phyloP scores from a whole-genome alignment of 2,797 vertebrate genomes.

The Urosaurus nigricauda region DNA sequence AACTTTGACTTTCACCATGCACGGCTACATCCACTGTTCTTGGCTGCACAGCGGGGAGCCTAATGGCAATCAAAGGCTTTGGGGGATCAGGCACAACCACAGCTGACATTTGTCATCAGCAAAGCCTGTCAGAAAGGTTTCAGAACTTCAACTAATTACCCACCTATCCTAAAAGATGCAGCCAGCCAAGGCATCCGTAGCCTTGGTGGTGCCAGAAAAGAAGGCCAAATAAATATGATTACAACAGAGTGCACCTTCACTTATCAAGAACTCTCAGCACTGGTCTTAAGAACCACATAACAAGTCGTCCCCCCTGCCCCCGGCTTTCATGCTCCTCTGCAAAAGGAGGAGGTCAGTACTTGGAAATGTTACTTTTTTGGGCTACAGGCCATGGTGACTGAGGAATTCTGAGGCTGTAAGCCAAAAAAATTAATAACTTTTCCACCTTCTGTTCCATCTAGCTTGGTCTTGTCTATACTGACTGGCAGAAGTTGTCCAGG shows the following conservation, averaged over 20 bases:
- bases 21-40: background rate
- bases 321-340: background rate
- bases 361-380: background rate
- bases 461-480: background rate
- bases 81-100: conserved; percentile 10
- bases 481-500: background rate
- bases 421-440: too few relatives aligned
- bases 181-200: background rate
- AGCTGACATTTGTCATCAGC: conserved; percentile 2
- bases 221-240: background rate
- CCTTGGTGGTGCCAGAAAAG: background rate
- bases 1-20: conserved; percentile 43
- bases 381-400: background rate
- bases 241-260: background rate
- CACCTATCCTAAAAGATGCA: background rate
- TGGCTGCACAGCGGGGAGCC: conserved; percentile 22
- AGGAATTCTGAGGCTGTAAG: too few relatives aligned
- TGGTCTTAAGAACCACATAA: background rate
- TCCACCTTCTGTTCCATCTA: too few relatives aligned
- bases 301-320: too few relatives aligned
- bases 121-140: conserved; percentile 37
- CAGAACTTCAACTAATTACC: conserved; percentile 12
- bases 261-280: background rate
- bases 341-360: background rate
- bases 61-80: conserved; percentile 4